Evolutionary conservation across 2,113 vertebrate genomes (phyloP), one percentile per base, ranked within the genome.

Genomic region (Poecile atricapillus): DNA sequence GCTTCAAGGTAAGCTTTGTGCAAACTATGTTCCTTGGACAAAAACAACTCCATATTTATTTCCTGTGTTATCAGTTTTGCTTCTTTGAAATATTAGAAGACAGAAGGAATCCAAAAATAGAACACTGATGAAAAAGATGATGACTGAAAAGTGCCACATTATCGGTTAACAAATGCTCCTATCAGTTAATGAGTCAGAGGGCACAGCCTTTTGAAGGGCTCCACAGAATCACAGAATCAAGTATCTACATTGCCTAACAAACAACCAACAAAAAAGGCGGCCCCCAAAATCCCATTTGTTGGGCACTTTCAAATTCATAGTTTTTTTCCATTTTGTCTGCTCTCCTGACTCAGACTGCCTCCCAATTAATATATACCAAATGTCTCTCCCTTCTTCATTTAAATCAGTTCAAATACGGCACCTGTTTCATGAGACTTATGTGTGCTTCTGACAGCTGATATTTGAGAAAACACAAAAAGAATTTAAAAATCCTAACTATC

Each of bases 331-430:
- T 77, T 95, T 85, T 90, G 9, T 80, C 52, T 86, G 43, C n/a
- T 90, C 37, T 69, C 85, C 50, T 80, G 68, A 55, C 31, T 87
- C 60, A 24, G 58, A 87, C 15, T 56, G 52, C 5, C 41, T 95
- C 69, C 83, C 93, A 93, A 92, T 92, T 88, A 96, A 92, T 95
- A 87, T 83, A 87, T 96, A 71, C 83, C 83, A 94, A 94, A 93
- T 88, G 82, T 80, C 59, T 93, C 68, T 88, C 60, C 43, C 24
- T 81, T 90, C 59, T 88, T 94, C 41, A 41, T 81, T 83, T 94
- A 81, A 75, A 96, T 90, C 71, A n/a, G 33, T 90, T 90, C 83
- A 78, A 88, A 96, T 86, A 43, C 85, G 56, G 90, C 83, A 92
- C 78, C 94, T 95, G 87, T 92, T 96, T 82, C 67, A 27, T 41